phyloP scores from a whole-genome alignment of 2,888 invertebrate species.

The Cataglyphis cursor region DNA sequence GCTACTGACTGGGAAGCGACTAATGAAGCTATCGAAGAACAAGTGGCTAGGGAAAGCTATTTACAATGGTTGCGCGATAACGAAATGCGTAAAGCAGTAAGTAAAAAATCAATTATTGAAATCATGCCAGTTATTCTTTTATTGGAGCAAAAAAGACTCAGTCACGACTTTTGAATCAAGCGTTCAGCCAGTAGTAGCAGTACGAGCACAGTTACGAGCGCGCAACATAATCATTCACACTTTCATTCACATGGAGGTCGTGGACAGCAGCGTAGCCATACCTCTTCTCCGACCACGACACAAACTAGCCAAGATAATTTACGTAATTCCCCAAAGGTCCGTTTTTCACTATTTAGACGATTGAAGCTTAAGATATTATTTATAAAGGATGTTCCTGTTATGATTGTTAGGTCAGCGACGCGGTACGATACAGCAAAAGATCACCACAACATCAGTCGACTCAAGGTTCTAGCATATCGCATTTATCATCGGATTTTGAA shows the following conservation, averaged over 20 bases:
- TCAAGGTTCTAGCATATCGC: conserved; percentile 76
- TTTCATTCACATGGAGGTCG: conserved; percentile 83
- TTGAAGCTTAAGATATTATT: conserved; percentile 5
- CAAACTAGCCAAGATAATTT: conserved; percentile 82
- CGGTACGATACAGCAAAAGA: conserved; percentile 80
- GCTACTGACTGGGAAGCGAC: conserved; percentile 97
- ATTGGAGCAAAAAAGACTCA: conserved; percentile 44
- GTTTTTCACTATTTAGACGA: conserved; percentile 38
- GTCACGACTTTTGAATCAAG: conserved; percentile 70
- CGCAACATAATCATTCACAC: conserved; percentile 83
- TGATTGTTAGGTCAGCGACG: conserved; percentile 77
- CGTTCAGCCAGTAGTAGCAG: conserved; percentile 84
- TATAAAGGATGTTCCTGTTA: neutral
- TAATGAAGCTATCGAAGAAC: conserved; percentile 95
- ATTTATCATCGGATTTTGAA: conserved; percentile 76
- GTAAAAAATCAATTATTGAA: conserved; percentile 61
- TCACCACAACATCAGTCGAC: conserved; percentile 83
- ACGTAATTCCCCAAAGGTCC: conserved; percentile 83
- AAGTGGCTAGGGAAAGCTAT: conserved; percentile 95
- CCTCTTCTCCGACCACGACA: conserved; percentile 81
- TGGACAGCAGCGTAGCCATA: conserved; percentile 82
- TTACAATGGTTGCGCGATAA: conserved; percentile 92
- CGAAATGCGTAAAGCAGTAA: conserved; percentile 88
- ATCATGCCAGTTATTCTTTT: conserved; percentile 10
- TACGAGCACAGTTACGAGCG: conserved; percentile 84